Base-by-base conservation (phyloP, 2,888 invertebrate genomes). In the Acleris laterana region DNA sequence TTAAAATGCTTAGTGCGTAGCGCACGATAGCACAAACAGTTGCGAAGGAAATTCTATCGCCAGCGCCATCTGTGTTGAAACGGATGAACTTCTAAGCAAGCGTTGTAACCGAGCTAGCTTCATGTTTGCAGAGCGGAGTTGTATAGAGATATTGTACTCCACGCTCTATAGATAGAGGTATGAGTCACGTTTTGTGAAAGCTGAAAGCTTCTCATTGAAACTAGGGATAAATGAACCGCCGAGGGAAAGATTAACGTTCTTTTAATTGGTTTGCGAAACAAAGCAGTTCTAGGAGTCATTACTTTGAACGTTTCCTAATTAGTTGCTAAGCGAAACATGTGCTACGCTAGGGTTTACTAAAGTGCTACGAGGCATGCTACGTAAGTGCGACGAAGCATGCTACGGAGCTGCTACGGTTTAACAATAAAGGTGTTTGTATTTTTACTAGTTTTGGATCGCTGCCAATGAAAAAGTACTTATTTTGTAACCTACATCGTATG, bases 161-260 rank as follows among this genome's bases (percentile, higher is more conserved):
- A 20, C 51, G 50, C 61, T 66, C 56, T 66, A 66, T 66, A 66
- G 65, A 66, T 66, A 66, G 65, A 66, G 65, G 65, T 57, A 44
- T 50, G 28, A 61, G 65, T 66, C 65, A 46, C 61, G 51, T 66
- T 66, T 66, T 28, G 49, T 50, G 22, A 52, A 46, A 53, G 38
- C 22, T 60, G 42, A 60, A 60, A 20, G 49, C 28, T 42, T 60
- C 22, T 46, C 59, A 48, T 60, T 55, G 49, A 55, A 55, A 64
- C 53, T 42, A 60, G 49, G 48, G 64, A 60, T 50, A 42, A 59
- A 64, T 64, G 53, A 53, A 59, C 64, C 32, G 38, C 59, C 17
- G 38, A 38, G 19, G 59, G 13, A n/a, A 52, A 59, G 53, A 64
- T 64, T 64, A 59, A 64, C 59, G 59, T 53, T 25, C 19, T 65